Base-by-base conservation (phyloP, 2,888 invertebrate genomes). In the Eretmocerus hayati region DNA sequence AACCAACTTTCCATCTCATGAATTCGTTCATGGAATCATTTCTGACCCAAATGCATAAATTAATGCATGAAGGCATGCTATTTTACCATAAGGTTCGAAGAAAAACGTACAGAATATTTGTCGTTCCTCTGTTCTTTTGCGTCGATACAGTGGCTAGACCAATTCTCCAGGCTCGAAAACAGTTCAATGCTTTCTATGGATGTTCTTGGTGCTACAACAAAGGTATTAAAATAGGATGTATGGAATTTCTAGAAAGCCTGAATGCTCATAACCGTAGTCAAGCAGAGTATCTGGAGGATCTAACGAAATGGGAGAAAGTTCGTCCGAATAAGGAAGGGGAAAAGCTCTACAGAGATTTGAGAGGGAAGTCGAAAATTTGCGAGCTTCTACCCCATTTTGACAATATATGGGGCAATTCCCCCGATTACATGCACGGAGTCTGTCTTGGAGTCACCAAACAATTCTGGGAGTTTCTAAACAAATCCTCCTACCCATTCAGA, bases 71-170 rank as follows among this genome's bases (percentile, higher is more conserved):
- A 15, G 35, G 35, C 18, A 18, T 35, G 5, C 9, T 16, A 15
- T 35, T 4, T 11, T 37, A 21, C 8, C 4, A 13, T 37, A 6
- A 3, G 20, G 9, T 3, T 20, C 18, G 4, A 20, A 4, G 9
- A 21, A 37, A 16, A 11, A 37, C 6, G 8, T 18, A 37, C 18
- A n/a, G n/a, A n/a, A n/a, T n/a, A 8, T 18, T 8, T 18, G 37
- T 19, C 9, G 21, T 16, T 9, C 20, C 9, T 13, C 21, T 37
- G 19, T 19, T 19, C 18, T 3, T 6, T 37, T 37, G 37, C 19
- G 20, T 37, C 13, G 37, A 37, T 37, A 19, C 3, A 9, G 37
- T 37, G 6, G 37, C 37, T n/a, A 37, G 37, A 37, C 37, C 37
- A 3, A 19, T 37, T 19, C 6, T 37, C 4, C 37, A 37, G 21